Conservation (phyloP, 2,888 invertebrate genomes). For the Calephelis perditalis region DNA sequence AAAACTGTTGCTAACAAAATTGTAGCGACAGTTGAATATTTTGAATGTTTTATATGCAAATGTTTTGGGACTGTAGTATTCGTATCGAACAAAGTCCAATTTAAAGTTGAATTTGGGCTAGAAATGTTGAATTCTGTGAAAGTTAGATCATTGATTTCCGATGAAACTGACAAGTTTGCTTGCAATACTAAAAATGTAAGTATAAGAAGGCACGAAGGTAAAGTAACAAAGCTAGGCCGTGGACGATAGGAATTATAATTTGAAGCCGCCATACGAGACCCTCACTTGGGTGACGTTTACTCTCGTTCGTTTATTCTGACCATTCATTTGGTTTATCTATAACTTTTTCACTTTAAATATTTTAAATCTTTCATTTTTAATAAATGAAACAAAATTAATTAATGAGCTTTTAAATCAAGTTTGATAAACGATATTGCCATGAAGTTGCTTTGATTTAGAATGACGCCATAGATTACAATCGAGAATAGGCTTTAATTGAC, state of each 20-base stretch:
- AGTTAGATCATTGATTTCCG: constrained; percentile 47
- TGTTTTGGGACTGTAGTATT: constrained; percentile 43
- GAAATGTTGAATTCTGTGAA: constrained; percentile 46
- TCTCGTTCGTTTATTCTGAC: constrained; percentile 55
- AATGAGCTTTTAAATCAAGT: constrained; percentile 49
- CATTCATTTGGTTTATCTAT: constrained; percentile 67
- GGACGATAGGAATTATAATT: constrained; percentile 61
- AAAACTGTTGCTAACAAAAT: constrained; percentile 85
- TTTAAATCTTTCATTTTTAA: constrained; percentile 22
- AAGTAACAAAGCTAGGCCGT: constrained; percentile 77
- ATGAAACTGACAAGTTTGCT: constrained; percentile 47
- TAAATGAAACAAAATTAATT: constrained; percentile 20
- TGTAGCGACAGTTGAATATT: constrained; percentile 67
- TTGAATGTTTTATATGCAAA: constrained; percentile 58
- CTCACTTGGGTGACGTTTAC: constrained; percentile 60
- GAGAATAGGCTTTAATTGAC: constrained; percentile 61
- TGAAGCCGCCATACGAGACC: constrained; percentile 76
- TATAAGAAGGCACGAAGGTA: constrained; percentile 74
- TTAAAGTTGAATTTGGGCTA: constrained; percentile 49
- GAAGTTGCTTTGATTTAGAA: constrained; percentile 55
- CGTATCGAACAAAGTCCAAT: constrained; percentile 56
- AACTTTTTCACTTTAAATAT: constrained; percentile 21
- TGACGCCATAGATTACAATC: constrained; percentile 56
- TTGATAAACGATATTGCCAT: constrained; percentile 61
- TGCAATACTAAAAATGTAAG: constrained; percentile 58